Base-by-base conservation (phyloP, 2,888 invertebrate species). In the Pachycephus smyrnensis region DNA sequence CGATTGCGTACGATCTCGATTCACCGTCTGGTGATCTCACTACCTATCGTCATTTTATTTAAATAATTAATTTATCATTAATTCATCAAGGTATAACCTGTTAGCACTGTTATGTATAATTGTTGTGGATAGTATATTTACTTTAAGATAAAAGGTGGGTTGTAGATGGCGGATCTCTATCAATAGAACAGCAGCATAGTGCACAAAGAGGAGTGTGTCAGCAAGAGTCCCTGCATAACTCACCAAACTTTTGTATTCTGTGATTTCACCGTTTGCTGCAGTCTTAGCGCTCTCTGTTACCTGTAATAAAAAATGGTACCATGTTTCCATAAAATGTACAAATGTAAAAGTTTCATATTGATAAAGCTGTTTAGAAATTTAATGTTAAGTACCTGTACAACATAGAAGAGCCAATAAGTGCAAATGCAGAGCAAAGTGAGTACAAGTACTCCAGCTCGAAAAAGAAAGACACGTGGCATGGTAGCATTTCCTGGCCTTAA, bases 361-460 rank as follows among this genome's bases (percentile, higher is more conserved):
- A 55, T 55, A 55, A 9, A 1, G 23, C 23, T 55, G 23, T 23
- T 55, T 55, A 23, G 15, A 55, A 55, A 55, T 55, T 23, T 9
- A 55, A 23, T 23, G 23, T 3, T 6, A 35, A 55, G 84, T 83
- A 92, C 92, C 92, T 99, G 97, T 76, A 99, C 98, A 87, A 97
- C 95, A 91, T 99, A 99, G 92, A 99, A 99, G 31, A 99, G 93
- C 99, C 99, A 99, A 92, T 98, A 99, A 6, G 98, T 96, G 92
- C 99, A 98, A 82, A 97, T 96, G 91, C 98, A 96, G 23, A 99
- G 95, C 69, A 98, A 95, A 68, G 98, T 95, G 77, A 99, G 94
- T 9, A 97, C 94, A 80, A 98, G 92, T n/a, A 98, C 96, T 85
- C 97, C 95, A 0, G 98, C 96, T 86, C 98, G 94, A 89, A 98